Conservation (phyloP, 1,140 invertebrate genomes). For the Drosophila pallidifrons region DNA sequence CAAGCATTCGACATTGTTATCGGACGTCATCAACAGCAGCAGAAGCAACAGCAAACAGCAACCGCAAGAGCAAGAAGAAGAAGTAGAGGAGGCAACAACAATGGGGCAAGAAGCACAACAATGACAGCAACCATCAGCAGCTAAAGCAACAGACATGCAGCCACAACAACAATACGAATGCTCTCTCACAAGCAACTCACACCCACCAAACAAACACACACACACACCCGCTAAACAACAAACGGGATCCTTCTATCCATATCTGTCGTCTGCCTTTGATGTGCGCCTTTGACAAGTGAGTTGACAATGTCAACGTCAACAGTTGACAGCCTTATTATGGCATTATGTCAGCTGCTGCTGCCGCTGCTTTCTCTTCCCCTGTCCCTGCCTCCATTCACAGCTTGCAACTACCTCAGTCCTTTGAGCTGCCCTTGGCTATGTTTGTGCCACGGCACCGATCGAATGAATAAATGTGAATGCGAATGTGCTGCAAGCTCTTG, state of each 20-base stretch:
- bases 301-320: slow-evolving; percentile 84
- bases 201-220: slow-evolving; percentile 27
- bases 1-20: slow-evolving; percentile 76
- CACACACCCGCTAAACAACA: slow-evolving; percentile 38
- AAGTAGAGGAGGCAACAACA: slow-evolving; percentile 52
- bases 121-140: slow-evolving; percentile 53
- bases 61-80: slow-evolving; percentile 37
- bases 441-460: background rate
- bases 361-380: too few relatives aligned
- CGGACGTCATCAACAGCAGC: slow-evolving; percentile 66
- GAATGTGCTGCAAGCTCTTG: slow-evolving; percentile 23
- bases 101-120: slow-evolving; percentile 52
- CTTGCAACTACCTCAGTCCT: background rate
- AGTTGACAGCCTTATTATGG: slow-evolving; percentile 84
- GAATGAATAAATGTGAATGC: background rate
- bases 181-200: slow-evolving; percentile 4
- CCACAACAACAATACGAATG: slow-evolving; percentile 5
- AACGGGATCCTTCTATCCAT: slow-evolving; percentile 62
- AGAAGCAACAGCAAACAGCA: slow-evolving; percentile 57
- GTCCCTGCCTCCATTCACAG: background rate
- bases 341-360: slow-evolving; percentile 40
- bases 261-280: slow-evolving; percentile 84
- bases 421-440: slow-evolving; percentile 6
- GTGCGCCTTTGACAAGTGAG: slow-evolving; percentile 83
- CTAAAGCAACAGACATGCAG: slow-evolving; percentile 25